These are phyloP conservation scores for Linnaemya tessellans DNA, from an alignment of 2,888 invertebrate genomes.

Conservation along the genomic window DNA sequence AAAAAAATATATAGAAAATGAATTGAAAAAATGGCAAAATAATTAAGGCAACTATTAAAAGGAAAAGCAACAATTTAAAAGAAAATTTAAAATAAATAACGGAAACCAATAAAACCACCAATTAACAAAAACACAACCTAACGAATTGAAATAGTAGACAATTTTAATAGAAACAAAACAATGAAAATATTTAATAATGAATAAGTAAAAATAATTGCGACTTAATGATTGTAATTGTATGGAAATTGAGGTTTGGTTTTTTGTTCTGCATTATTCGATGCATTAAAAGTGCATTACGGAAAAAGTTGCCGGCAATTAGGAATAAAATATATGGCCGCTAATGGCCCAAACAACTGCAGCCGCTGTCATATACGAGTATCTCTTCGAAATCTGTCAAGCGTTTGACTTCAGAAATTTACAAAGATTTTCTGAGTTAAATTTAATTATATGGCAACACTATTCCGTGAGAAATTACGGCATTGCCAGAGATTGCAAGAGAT, in stretches of 20 bases:
- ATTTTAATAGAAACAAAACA: slow-evolving; percentile 32
- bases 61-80: slow-evolving; percentile 3
- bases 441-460: too few relatives aligned
- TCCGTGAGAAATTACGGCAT: too few relatives aligned
- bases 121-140: slow-evolving; percentile 37
- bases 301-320: too few relatives aligned
- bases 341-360: too few relatives aligned
- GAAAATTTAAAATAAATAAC: slow-evolving; percentile 12
- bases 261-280: too few relatives aligned
- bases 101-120: slow-evolving; percentile 59
- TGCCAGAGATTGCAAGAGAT: too few relatives aligned
- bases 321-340: too few relatives aligned
- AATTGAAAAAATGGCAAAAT: slow-evolving; percentile 38
- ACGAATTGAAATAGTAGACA: slow-evolving; percentile 62
- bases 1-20: slow-evolving; percentile 17
- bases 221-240: slow-evolving; percentile 12
- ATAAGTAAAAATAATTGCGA: background rate
- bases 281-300: too few relatives aligned
- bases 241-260: slow-evolving; percentile 23
- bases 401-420: too few relatives aligned
- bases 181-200: slow-evolving; percentile 25
- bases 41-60: slow-evolving; percentile 22
- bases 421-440: too few relatives aligned
- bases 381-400: too few relatives aligned
- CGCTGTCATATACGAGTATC: too few relatives aligned